These are phyloP conservation scores for Maconellicoccus hirsutus DNA, from an alignment of 1,140 invertebrate species.

Conservation along the genomic window DNA sequence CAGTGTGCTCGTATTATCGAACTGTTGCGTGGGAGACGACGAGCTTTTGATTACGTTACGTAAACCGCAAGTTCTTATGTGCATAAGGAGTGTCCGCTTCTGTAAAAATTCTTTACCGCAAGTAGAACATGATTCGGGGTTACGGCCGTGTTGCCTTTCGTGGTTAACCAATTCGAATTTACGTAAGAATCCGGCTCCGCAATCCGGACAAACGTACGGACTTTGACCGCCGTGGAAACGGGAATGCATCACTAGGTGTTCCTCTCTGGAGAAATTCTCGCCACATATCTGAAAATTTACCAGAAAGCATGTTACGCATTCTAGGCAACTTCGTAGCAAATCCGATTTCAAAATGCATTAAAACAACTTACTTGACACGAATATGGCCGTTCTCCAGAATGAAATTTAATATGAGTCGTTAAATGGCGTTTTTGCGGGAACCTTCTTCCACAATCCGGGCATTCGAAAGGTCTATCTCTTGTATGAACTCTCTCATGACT, in stretches of 20 bases:
- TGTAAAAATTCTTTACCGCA: slow-evolving; percentile 74
- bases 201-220: slow-evolving; percentile 68
- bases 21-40: slow-evolving; percentile 25
- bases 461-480: slow-evolving; percentile 66
- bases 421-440: slow-evolving; percentile 69
- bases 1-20: slow-evolving; percentile 24
- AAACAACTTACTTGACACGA: slow-evolving; percentile 52
- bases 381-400: slow-evolving; percentile 74
- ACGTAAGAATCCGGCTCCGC: slow-evolving; percentile 65
- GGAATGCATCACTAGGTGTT: slow-evolving; percentile 46
- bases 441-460: slow-evolving; percentile 63
- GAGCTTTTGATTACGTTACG: slow-evolving; percentile 12
- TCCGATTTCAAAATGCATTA: no score
- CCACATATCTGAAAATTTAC: slow-evolving; percentile 52
- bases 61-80: slow-evolving; percentile 35
- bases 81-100: slow-evolving; percentile 62
- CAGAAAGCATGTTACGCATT: no score
- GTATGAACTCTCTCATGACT: slow-evolving; percentile 44
- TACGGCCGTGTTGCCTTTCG: slow-evolving; percentile 60
- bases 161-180: slow-evolving; percentile 77
- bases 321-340: no score
- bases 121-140: slow-evolving; percentile 65
- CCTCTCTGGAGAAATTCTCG: slow-evolving; percentile 75
- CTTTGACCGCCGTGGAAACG: slow-evolving; percentile 64
- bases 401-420: slow-evolving; percentile 75